These are phyloP conservation scores for Phymastichus coffea DNA, from an alignment of 1,140 invertebrate genomes.

Conservation along the genomic window DNA sequence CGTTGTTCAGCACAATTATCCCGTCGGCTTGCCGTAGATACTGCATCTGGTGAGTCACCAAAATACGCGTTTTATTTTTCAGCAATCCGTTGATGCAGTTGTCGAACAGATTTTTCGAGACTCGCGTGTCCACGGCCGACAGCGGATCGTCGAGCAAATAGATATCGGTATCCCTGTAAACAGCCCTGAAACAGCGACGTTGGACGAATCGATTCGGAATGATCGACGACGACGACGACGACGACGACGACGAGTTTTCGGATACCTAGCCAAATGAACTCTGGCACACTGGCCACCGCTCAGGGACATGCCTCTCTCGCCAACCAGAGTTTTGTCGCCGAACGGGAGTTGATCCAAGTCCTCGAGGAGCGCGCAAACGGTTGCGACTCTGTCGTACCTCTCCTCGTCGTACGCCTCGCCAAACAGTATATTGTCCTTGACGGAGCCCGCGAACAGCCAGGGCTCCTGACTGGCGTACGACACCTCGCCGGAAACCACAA, in stretches of 20 bases:
- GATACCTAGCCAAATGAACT: slow-evolving; percentile 73
- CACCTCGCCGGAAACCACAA: slow-evolving; percentile 47
- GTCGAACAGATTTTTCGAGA: slow-evolving; percentile 72
- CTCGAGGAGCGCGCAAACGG: slow-evolving; percentile 70
- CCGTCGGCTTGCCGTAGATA: slow-evolving; percentile 70
- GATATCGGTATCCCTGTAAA: slow-evolving; percentile 79
- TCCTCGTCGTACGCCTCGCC: slow-evolving; percentile 67
- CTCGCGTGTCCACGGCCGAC: slow-evolving; percentile 74
- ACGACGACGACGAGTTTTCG: too few species aligned
- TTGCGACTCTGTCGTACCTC: slow-evolving; percentile 71
- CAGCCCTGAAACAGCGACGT: slow-evolving; percentile 65
- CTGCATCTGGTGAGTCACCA: slow-evolving; percentile 81
- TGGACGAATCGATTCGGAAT: too few species aligned
- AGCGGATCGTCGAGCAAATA: slow-evolving; percentile 80
- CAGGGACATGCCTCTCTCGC: slow-evolving; percentile 68
- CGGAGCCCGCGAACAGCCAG: slow-evolving; percentile 72
- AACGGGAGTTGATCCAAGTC: slow-evolving; percentile 76
- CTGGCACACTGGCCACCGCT: slow-evolving; percentile 81
- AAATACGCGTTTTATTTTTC: slow-evolving; percentile 67
- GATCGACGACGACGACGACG: too few species aligned
- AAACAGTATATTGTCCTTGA: slow-evolving; percentile 81
- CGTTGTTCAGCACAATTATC: slow-evolving; percentile 65
- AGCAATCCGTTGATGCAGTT: slow-evolving; percentile 67
- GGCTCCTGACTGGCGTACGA: slow-evolving; percentile 76
- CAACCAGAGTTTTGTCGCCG: slow-evolving; percentile 85